Base-by-base conservation (phyloP, 2,888 invertebrate species). In the Reticulitermes lucifugus region DNA sequence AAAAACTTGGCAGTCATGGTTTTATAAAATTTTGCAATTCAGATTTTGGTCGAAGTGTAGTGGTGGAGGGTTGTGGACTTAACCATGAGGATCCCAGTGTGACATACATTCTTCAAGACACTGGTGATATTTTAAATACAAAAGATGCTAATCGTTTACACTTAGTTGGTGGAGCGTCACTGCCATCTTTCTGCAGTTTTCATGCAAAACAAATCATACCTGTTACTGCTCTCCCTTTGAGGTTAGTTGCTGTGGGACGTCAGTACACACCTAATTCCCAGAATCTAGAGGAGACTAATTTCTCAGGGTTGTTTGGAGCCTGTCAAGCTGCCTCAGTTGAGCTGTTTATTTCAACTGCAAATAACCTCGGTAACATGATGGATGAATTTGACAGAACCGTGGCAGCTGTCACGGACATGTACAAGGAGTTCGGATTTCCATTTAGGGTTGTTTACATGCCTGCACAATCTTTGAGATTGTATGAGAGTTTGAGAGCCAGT, bases 1-100 rank as follows among this genome's bases (percentile, higher is more conserved):
- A 91, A 82, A 89, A 91, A 83, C 89, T 93, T 10, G 90, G 91
- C 41, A 90, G 92, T 0, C 90, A 91, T 21, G 91, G 92, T n/a
- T 95, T 93, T 89, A 89, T 92, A 0, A 94, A 94, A 88, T 94
- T 95, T 88, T 94, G 95, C 0, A 96, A 96, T 90, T 93, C 96
- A 0, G 96, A 97, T 91, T 96, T 97, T 91, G 93, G 94, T 9
- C 94, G 95, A 84, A 95, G 95, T 89, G 91, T 96, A 2, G 91
- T 97, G 6, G 91, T 96, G 10, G 96, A 97, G 91, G 96, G 96
- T 80, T 93, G 94, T 88, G 95, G 95, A 3, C 89, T 91, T 59
- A 92, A 94, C 88, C 93, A 94, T 73, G 91, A 92, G 4, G 91
- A 94, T 88, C 91, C 93, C 0, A 88, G 91, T 60, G 89, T 91